Conservation (phyloP, 2,113 vertebrate genomes). For the Dromiciops gliroides region DNA sequence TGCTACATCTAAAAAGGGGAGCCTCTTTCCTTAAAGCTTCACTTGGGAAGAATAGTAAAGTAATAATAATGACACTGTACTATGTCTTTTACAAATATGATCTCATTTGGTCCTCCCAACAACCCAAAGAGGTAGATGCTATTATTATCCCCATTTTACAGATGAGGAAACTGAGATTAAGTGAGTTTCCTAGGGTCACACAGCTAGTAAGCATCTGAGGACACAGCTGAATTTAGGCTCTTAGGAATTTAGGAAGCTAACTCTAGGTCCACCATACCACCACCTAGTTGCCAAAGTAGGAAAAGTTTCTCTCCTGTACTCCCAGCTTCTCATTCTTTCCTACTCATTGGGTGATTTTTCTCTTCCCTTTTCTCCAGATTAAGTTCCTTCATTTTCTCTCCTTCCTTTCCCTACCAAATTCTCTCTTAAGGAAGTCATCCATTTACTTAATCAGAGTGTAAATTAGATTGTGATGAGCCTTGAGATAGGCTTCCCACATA, state of each 20-base stretch:
- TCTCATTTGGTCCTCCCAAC: not conserved
- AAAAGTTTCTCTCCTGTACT: not conserved
- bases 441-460: not conserved
- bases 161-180: not conserved
- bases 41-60: not conserved
- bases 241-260: too few species aligned
- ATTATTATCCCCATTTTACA: not conserved
- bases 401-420: not conserved
- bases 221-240: not conserved
- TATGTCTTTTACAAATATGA: not conserved
- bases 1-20: not conserved
- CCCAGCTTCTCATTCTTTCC: not conserved
- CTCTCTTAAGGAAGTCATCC: not conserved
- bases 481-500: constrained; percentile 11
- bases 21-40: not conserved
- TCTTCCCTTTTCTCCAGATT: not conserved
- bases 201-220: not conserved
- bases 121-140: not conserved
- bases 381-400: not conserved
- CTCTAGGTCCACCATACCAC: not conserved
- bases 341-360: rapidly evolving
- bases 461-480: not conserved
- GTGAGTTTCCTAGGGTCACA: not conserved
- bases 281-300: not conserved
- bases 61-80: not conserved